Evolutionary conservation across 2,888 invertebrate species (phyloP), one percentile per base, ranked within the genome.

Genomic region (Drosophila birchii): DNA sequence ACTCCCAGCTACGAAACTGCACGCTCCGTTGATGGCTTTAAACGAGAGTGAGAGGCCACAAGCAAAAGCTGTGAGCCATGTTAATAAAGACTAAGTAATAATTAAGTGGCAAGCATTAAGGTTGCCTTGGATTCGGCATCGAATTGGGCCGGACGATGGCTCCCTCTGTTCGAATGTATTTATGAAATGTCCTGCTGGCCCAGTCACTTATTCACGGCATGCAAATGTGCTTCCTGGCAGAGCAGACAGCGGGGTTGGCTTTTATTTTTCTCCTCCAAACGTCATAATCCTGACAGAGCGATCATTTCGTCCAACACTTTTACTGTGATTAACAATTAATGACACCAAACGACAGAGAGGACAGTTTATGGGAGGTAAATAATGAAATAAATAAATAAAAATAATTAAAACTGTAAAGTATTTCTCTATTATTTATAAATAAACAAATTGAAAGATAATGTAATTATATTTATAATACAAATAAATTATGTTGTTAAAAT

Each of bases 21-120:
- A 72, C 75, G 72, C 72, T 72, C 53, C 43, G 75, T 5, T 72
- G 75, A 74, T 64, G 72, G 56, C 75, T 63, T 74, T 71, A 71
- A 71, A 39, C 56, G 67, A 57, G 67, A 68, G 70, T 69, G 67
- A 68, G 67, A 56, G 67, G 67, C 39, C 64, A 32, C 64, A 32
- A 32, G 45, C 36, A 32, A 47, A 26, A 54, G 68, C 55, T 38
- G 38, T 58, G 53, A 70, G 75, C 72, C 75, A 66, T 41, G 66
- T 73, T 54, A 72, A 72, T 72, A 72, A 72, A 72, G 72, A 74
- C 75, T 66, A 57, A 57, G 66, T 53, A 73, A 75, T 73, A 73
- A 73, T 73, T 73, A 73, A 71, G 49, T 62, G 63, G 47, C 47
- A n/a, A 16, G 69, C 67, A 49, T 56, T 49, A 56, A 36, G 70